Percentiles rank a stretch among this genome's conserved stretches.
These are phyloP conservation scores for Zoanthus gigantus DNA, from an alignment of 92 coral and sea anemone genomes.

Conservation along the genomic window DNA sequence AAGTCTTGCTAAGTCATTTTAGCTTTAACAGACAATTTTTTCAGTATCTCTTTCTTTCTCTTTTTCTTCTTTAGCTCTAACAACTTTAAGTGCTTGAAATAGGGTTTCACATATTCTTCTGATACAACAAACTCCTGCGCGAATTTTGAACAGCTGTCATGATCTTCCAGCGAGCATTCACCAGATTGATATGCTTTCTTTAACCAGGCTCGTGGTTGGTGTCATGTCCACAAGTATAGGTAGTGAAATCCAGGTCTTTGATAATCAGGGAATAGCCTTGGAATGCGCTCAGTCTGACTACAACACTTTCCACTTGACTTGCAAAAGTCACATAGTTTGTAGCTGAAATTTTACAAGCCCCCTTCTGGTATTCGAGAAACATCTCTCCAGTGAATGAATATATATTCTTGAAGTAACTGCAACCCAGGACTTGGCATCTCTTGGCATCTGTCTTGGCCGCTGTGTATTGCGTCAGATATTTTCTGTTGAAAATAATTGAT, in stretches of 20 bases:
- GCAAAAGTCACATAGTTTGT: not conserved
- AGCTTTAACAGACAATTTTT: constrained; percentile 1
- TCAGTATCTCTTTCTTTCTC: constrained; percentile 56
- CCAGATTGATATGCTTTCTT: constrained; percentile 58
- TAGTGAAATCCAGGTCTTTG: constrained; percentile 40
- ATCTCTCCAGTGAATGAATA: constrained; percentile 14
- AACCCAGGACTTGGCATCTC: constrained; percentile 18
- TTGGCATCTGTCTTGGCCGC: constrained; percentile 63
- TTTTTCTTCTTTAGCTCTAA: constrained; percentile 63
- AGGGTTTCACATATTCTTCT: constrained; percentile 63
- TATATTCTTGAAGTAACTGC: constrained; percentile 17
- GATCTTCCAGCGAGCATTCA: constrained; percentile 53
- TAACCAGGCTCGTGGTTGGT: constrained; percentile 49
- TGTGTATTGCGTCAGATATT: constrained; percentile 64
- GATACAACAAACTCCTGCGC: constrained; percentile 49
- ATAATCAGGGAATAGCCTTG: constrained; percentile 50
- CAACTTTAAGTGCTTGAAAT: constrained; percentile 65
- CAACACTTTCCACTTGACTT: constrained; percentile 39
- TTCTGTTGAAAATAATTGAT: constrained; percentile 18
- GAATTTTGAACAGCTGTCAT: constrained; percentile 51
- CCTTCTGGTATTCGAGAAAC: constrained; percentile 30
- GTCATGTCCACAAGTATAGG: constrained; percentile 39
- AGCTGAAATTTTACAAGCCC: constrained; percentile 12
- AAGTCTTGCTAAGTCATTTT: constrained; percentile 46
- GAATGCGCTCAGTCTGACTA: constrained; percentile 28